phyloP scores from a whole-genome alignment of 2,113 vertebrate genomes.

The Scortum barcoo region DNA sequence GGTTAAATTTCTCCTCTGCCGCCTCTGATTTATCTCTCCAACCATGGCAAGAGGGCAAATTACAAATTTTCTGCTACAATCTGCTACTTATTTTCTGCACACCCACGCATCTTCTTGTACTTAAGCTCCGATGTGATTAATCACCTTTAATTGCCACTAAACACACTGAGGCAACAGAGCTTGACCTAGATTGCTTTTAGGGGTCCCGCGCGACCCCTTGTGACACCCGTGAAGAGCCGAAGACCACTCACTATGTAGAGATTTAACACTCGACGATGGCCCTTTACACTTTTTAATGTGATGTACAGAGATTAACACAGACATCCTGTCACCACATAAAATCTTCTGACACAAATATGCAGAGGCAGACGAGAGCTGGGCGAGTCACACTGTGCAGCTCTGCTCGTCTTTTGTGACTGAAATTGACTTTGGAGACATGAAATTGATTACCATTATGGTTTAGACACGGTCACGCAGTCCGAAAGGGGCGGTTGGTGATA shows the following conservation, averaged over 20 bases:
- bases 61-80: constrained; percentile 45
- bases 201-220: constrained; percentile 22
- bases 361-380: constrained; percentile 18
- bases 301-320: constrained; percentile 55
- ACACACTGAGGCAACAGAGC: constrained; percentile 45
- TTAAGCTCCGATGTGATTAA: constrained; percentile 45
- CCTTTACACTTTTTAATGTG: constrained; percentile 42
- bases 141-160: constrained; percentile 59
- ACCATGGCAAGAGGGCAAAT: constrained; percentile 6
- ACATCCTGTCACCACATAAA: constrained; percentile 25
- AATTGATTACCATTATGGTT: constrained; percentile 33
- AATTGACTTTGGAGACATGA: constrained; percentile 52
- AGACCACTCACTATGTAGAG: background rate
- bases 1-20: constrained; percentile 32
- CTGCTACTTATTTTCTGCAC: constrained; percentile 31
- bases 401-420: constrained; percentile 23
- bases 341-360: constrained; percentile 39
- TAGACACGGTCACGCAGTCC: constrained; percentile 20
- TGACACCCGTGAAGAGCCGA: constrained; percentile 22
- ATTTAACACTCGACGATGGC: constrained; percentile 26
- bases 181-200: constrained; percentile 36
- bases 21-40: constrained; percentile 29
- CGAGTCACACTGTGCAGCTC: background rate
- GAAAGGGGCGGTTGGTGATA: background rate
- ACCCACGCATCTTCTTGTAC: constrained; percentile 10